Evolutionary conservation across 2,113 vertebrate species (phyloP).

Genomic region (Astatoreochromis straeleni): DNA sequence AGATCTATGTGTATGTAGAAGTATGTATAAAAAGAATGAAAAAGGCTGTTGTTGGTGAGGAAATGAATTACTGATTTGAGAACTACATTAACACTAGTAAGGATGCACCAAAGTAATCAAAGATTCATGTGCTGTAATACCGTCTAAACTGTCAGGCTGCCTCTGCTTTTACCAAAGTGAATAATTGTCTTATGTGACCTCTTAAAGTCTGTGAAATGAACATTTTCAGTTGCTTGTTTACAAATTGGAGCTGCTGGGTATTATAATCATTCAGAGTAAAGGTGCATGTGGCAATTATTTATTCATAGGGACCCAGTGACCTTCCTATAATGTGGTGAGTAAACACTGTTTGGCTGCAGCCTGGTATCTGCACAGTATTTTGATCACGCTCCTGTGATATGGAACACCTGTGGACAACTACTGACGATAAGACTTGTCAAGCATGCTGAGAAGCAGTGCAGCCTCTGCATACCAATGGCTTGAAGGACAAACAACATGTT

Average conservation of each 20-base stretch:
- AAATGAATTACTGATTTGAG: not conserved
- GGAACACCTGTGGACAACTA: slow-evolving; percentile 61
- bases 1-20: not conserved
- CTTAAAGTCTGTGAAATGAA: not conserved
- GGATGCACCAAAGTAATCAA: not conserved
- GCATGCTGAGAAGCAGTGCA: not conserved
- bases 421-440: slow-evolving; percentile 65
- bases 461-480: slow-evolving; percentile 42
- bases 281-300: not conserved
- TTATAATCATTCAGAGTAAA: not conserved
- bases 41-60: not conserved
- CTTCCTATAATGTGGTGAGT: slow-evolving; percentile 42
- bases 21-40: not conserved
- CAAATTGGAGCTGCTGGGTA: not conserved
- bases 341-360: slow-evolving; percentile 44
- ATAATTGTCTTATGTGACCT: not conserved
- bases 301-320: not conserved
- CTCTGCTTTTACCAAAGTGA: not conserved
- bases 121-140: not conserved
- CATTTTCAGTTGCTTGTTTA: not conserved
- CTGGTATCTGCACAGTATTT: slow-evolving; percentile 33
- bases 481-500: not conserved
- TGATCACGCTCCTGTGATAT: slow-evolving; percentile 53
- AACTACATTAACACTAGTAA: not conserved
- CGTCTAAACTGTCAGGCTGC: not conserved